A percentile compares a stretch with the other conserved stretches of the same genome.
These are phyloP conservation scores for Acanthisitta chloris DNA, from an alignment of 2,113 vertebrate genomes.

Conservation along the genomic window DNA sequence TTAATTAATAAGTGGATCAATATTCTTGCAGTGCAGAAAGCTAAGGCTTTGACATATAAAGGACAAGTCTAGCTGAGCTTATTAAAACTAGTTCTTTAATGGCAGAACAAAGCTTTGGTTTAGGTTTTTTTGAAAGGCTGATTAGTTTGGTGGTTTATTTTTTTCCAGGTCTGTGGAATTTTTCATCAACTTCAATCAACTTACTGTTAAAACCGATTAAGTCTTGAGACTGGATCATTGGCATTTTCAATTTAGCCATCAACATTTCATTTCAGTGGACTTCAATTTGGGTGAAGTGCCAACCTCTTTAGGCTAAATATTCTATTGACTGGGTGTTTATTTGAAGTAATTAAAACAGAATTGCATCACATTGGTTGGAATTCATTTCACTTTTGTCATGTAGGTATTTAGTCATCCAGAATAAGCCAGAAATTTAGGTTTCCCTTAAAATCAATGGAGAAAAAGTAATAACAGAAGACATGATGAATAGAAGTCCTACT, in stretches of 20 bases:
- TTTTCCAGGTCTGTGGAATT: not conserved
- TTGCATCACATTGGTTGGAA: not conserved
- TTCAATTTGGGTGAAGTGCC: not conserved
- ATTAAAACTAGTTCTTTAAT: not conserved
- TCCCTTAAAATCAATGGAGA: not conserved
- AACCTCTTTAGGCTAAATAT: not conserved
- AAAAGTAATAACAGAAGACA: not conserved
- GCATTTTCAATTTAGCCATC: conserved; percentile 27
- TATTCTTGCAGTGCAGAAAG: not conserved
- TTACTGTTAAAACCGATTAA: conserved; percentile 16
- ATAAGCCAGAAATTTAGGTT: not conserved
- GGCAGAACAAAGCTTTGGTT: not conserved
- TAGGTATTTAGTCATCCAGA: not conserved
- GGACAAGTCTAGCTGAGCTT: not conserved
- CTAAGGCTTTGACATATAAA: not conserved
- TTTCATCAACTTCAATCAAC: not conserved
- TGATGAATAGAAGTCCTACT: not conserved
- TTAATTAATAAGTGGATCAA: not conserved
- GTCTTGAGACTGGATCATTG: not conserved
- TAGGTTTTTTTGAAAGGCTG: not conserved
- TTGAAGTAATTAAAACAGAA: conserved; percentile 42
- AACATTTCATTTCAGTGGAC: not conserved
- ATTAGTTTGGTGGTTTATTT: not conserved
- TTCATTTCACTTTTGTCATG: not conserved
- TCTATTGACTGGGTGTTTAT: conserved; percentile 10